Evolutionary conservation across 2,888 invertebrate genomes (phyloP).

Genomic region (Tyria jacobaeae): DNA sequence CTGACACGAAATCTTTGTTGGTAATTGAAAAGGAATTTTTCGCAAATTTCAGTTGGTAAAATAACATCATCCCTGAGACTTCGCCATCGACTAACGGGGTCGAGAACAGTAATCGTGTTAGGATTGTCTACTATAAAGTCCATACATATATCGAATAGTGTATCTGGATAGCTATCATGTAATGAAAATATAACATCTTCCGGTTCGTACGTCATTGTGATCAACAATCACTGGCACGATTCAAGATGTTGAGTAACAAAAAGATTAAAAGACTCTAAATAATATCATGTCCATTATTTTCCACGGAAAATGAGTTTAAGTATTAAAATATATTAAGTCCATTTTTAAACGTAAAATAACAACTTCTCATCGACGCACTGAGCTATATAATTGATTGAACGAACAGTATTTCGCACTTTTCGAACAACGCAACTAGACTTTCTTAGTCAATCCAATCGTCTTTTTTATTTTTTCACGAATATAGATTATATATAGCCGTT

Average conservation of each 20-base stretch:
- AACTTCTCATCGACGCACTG: constrained; percentile 6
- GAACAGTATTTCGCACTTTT: constrained; percentile 23
- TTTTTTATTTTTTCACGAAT: constrained; percentile 4
- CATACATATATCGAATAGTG: constrained; percentile 88
- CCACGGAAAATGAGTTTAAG: constrained; percentile 18
- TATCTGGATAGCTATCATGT: constrained; percentile 83
- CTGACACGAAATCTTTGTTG: constrained; percentile 86
- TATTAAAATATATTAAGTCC: constrained; percentile 22
- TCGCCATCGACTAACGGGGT: constrained; percentile 75
- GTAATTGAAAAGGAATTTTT: constrained; percentile 87
- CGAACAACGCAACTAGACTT: constrained; percentile 51
- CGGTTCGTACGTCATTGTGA: constrained; percentile 64
- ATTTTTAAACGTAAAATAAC: constrained; percentile 17
- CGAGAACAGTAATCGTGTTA: constrained; percentile 86
- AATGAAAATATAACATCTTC: constrained; percentile 63
- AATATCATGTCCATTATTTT: constrained; percentile 51
- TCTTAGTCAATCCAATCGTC: constrained; percentile 24
- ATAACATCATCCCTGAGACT: constrained; percentile 87
- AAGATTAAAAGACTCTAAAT: constrained; percentile 49
- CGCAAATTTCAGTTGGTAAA: constrained; percentile 91
- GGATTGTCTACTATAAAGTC: constrained; percentile 88
- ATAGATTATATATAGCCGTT: constrained; percentile 4
- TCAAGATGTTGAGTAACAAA: constrained; percentile 55
- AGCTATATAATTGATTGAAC: constrained; percentile 8
- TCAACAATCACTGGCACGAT: constrained; percentile 32